Evolutionary conservation across 2,888 invertebrate species (phyloP).

Genomic region (Nudaria mundana): DNA sequence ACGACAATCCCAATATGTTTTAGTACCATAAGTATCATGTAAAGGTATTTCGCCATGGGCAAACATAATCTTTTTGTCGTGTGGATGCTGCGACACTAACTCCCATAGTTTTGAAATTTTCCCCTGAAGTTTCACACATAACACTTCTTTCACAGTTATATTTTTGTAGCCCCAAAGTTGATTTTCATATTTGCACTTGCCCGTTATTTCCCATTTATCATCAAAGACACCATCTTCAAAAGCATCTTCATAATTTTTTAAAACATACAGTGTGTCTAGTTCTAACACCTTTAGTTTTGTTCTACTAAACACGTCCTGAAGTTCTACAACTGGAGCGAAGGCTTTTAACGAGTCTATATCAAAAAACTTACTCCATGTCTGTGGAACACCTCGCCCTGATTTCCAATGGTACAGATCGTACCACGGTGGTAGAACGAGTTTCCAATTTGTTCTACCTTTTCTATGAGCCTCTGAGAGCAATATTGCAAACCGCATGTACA

Average conservation of each 20-base stretch:
- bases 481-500: slow-evolving; percentile 95
- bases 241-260: slow-evolving; percentile 93
- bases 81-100: slow-evolving; percentile 72
- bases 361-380: slow-evolving; percentile 93
- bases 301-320: slow-evolving; percentile 85
- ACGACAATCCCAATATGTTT: slow-evolving; percentile 91
- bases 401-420: slow-evolving; percentile 95
- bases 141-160: slow-evolving; percentile 82
- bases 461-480: slow-evolving; percentile 86
- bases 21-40: slow-evolving; percentile 93
- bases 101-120: slow-evolving; percentile 83
- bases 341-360: slow-evolving; percentile 88
- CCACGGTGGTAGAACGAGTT: slow-evolving; percentile 96
- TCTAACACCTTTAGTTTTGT: slow-evolving; percentile 46
- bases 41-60: slow-evolving; percentile 92
- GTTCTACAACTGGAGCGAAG: slow-evolving; percentile 93
- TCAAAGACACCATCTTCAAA: slow-evolving; percentile 90
- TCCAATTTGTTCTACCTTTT: slow-evolving; percentile 73
- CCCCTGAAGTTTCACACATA: slow-evolving; percentile 93
- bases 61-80: slow-evolving; percentile 82
- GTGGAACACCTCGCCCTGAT: slow-evolving; percentile 76
- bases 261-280: slow-evolving; percentile 89
- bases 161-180: slow-evolving; percentile 88
- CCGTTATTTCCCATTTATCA: slow-evolving; percentile 87
- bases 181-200: slow-evolving; percentile 50